Evolutionary conservation across 1,140 invertebrate species (phyloP), one percentile per base, ranked within the genome.

Genomic region (Eumaeus atala): DNA sequence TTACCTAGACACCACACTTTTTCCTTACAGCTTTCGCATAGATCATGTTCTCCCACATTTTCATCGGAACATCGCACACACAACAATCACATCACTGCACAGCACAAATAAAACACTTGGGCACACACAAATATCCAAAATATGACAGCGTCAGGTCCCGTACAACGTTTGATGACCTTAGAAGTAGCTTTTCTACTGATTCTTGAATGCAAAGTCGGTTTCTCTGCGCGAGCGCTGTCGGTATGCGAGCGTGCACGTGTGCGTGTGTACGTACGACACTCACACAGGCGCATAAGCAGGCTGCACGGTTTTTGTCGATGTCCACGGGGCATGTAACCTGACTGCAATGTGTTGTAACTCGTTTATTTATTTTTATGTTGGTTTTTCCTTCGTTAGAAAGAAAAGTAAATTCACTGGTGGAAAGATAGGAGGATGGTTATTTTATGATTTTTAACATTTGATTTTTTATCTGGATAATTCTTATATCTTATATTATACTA

Each of bases 231-330:
- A 66, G 77, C 79, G 73, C 72, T 56, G 61, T 70, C 73, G 83
- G 79, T 84, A 84, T 84, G 83, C 79, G 77, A 54, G 16, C 48
- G 40, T 50, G 52, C 3, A 3, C 69, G 72, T 78, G 69, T 78
- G 82, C 38, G 74, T 71, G 67, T 36, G 36, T 61, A 51, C 49
- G 11, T 36, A 68, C 64, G 21, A 48, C 51, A 72, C 67, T 34
- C 74, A 81, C 76, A 84, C 74, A 62, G 0, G 9, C 4, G 51
- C 10, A 42, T 14, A 40, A 47, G 56, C 64, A 77, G 72, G 73
- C 77, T 82, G 77, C 78, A 84, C 75, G 80, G 83, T 86, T 86
- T 86, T 86, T 86, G 83, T 86, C 72, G 77, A 86, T 86, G 80
- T 84, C 83, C 83, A 84, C 80, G 70, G 83, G 83, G 83, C 83